phyloP scores from a whole-genome alignment of 2,797 vertebrate genomes.

The Liparis tanakae region DNA sequence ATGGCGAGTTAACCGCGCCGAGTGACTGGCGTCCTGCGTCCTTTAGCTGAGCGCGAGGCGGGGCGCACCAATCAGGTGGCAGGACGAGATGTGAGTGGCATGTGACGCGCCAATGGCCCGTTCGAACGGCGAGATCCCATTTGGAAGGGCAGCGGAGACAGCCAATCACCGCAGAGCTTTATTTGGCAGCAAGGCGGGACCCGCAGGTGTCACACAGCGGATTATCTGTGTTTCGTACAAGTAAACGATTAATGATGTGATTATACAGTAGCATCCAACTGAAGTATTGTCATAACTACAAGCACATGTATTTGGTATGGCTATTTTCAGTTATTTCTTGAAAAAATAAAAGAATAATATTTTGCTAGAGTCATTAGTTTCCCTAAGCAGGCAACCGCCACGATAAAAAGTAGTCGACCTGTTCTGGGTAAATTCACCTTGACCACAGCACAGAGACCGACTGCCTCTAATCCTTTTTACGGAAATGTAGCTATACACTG shows the following conservation, averaged over 20 bases:
- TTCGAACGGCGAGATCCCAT: accelerated
- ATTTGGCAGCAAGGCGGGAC: slow-evolving; percentile 69
- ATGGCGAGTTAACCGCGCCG: slow-evolving; percentile 43
- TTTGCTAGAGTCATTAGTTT: background rate
- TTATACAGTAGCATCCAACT: background rate
- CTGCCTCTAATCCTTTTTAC: background rate
- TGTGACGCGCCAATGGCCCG: slow-evolving; percentile 39
- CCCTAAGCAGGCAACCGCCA: too few relatives aligned
- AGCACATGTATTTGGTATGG: background rate
- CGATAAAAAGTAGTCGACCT: background rate
- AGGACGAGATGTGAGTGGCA: slow-evolving; percentile 36
- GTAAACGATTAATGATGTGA: slow-evolving; percentile 26
- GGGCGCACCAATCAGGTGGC: slow-evolving; percentile 62
- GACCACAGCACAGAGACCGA: background rate
- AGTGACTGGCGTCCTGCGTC: slow-evolving; percentile 57
- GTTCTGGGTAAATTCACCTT: background rate
- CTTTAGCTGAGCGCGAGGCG: slow-evolving; percentile 32
- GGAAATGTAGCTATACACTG: background rate
- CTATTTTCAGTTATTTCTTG: background rate
- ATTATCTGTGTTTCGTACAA: background rate
- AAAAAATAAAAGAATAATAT: background rate
- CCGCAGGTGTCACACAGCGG: slow-evolving; percentile 67
- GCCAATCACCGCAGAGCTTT: slow-evolving; percentile 63
- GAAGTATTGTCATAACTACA: background rate
- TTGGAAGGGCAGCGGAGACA: slow-evolving; percentile 12